phyloP scores from a whole-genome alignment of 2,113 vertebrate genomes.

The Naja naja region DNA sequence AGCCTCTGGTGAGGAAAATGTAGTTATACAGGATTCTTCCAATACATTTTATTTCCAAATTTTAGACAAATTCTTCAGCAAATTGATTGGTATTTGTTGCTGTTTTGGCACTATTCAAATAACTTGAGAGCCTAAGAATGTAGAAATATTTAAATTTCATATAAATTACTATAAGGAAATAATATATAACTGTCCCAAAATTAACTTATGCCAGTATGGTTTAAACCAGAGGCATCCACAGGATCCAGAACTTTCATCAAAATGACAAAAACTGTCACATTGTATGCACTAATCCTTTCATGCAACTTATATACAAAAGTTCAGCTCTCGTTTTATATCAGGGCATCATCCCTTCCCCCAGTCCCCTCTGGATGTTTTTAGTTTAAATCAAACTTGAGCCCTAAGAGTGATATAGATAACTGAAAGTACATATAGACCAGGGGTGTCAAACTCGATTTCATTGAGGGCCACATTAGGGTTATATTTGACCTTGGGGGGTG shows the following conservation, averaged over 20 bases:
- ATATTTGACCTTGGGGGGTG: too few relatives aligned
- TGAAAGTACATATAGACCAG: background rate
- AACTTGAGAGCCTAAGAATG: background rate
- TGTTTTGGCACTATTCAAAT: background rate
- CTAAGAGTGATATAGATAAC: background rate
- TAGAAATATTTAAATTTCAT: background rate
- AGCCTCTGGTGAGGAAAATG: background rate
- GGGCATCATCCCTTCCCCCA: background rate
- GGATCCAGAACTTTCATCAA: background rate
- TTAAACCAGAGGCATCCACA: background rate
- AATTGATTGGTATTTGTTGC: background rate
- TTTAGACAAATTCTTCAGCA: background rate
- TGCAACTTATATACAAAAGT: background rate
- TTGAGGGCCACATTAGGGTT: too few relatives aligned
- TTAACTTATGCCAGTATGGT: background rate
- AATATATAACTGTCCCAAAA: background rate
- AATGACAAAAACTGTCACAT: background rate
- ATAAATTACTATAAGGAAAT: background rate
- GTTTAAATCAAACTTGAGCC: background rate
- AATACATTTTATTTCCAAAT: background rate
- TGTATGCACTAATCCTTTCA: background rate
- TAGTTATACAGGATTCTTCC: background rate
- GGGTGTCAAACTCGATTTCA: too few relatives aligned
- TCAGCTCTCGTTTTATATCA: background rate
- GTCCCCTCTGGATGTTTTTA: background rate